phyloP scores from a whole-genome alignment of 2,888 invertebrate genomes.

The Drosophila engyochracea region DNA sequence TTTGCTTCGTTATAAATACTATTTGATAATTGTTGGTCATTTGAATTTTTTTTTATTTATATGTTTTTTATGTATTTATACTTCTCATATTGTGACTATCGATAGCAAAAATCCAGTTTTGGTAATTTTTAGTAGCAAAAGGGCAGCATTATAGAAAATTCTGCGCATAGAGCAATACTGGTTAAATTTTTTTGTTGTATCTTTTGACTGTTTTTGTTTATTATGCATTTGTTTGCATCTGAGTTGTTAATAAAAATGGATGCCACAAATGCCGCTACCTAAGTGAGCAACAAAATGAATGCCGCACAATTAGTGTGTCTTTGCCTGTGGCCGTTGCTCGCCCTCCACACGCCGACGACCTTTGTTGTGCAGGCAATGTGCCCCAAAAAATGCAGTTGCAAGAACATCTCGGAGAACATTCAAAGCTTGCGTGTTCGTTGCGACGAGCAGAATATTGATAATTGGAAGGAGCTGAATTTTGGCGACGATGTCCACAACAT shows the following conservation, averaged over 20 bases:
- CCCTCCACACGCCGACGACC: constrained; percentile 35
- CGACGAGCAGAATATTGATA: constrained; percentile 75
- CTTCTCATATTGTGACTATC: not conserved
- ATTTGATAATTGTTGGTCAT: too few species aligned
- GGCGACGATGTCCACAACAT: constrained; percentile 78
- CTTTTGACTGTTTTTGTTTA: constrained; percentile 69
- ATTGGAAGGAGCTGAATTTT: constrained; percentile 82
- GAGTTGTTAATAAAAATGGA: constrained; percentile 64
- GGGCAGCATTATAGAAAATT: constrained; percentile 43
- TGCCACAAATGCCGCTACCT: constrained; percentile 39
- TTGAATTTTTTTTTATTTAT: not conserved
- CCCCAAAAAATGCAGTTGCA: constrained; percentile 82
- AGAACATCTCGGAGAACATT: constrained; percentile 76
- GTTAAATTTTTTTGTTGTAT: constrained; percentile 65
- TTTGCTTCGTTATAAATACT: not conserved
- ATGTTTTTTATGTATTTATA: not conserved
- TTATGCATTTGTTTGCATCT: constrained; percentile 57
- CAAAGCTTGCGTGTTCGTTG: constrained; percentile 82
- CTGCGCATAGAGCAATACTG: constrained; percentile 58
- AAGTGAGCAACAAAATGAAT: constrained; percentile 48
- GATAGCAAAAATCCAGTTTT: not conserved
- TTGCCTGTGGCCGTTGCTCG: constrained; percentile 40
- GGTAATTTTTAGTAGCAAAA: constrained; percentile 39
- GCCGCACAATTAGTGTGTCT: constrained; percentile 45
- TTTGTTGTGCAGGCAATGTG: constrained; percentile 66